Evolutionary conservation across 2,888 invertebrate genomes (phyloP).

Genomic region (Synergus umbraculus): DNA sequence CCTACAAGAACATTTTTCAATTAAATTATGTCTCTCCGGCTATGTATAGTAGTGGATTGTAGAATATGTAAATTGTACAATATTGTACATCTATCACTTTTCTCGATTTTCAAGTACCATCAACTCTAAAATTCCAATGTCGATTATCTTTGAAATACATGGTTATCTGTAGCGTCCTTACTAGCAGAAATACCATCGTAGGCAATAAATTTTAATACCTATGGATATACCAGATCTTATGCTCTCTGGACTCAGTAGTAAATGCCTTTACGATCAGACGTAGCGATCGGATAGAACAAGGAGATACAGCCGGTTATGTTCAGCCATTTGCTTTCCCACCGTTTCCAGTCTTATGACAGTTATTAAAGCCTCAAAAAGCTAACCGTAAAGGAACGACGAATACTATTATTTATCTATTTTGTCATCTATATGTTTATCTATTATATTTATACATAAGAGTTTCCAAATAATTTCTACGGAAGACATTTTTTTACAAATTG

Average conservation of each 20-base stretch:
- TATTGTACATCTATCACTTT: background rate
- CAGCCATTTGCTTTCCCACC: constrained; percentile 27
- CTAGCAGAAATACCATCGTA: constrained; percentile 36
- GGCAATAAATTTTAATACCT: constrained; percentile 37
- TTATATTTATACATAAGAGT: too few relatives aligned
- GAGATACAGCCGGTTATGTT: constrained; percentile 39
- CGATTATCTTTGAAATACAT: constrained; percentile 28
- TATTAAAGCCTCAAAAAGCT: background rate
- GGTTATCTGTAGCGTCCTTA: constrained; percentile 7
- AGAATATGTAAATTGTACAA: background rate
- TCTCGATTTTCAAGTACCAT: constrained; percentile 6
- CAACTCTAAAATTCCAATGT: constrained; percentile 15
- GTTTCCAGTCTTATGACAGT: constrained; percentile 5
- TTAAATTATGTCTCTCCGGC: background rate
- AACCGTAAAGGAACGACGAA: background rate
- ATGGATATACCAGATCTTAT: constrained; percentile 38
- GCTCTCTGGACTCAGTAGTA: constrained; percentile 34
- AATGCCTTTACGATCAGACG: constrained; percentile 40
- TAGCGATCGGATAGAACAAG: constrained; percentile 35
- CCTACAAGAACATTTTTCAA: background rate
- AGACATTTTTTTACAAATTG: too few relatives aligned
- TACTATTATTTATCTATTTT: background rate
- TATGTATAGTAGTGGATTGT: background rate
- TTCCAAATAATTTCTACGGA: too few relatives aligned
- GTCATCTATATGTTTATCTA: background rate